Conservation (phyloP, 2,113 vertebrate genomes). For the Marcusenius ussheri region DNA sequence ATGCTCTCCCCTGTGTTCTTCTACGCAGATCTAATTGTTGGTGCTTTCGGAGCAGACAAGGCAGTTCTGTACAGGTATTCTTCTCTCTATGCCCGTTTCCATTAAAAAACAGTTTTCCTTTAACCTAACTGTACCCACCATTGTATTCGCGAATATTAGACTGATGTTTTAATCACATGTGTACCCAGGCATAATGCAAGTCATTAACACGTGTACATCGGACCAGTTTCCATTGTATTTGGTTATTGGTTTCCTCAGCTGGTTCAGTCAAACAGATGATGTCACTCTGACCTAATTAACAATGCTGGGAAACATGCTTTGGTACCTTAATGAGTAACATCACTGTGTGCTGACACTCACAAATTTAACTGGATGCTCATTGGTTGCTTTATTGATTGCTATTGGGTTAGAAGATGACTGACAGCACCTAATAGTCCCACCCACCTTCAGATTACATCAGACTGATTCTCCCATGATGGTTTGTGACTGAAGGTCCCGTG, state of each 20-base stretch:
- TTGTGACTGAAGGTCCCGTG: background rate
- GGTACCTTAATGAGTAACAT: background rate
- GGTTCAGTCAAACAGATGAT: background rate
- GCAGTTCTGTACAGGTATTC: conserved; percentile 86
- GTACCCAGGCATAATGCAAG: background rate
- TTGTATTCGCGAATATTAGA: background rate
- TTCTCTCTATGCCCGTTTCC: background rate
- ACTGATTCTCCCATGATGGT: background rate
- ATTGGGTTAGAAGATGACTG: background rate
- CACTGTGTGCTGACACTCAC: background rate
- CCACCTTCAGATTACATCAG: background rate
- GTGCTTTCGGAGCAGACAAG: conserved; percentile 88
- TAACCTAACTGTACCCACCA: background rate
- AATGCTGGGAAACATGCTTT: background rate
- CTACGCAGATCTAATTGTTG: conserved; percentile 80
- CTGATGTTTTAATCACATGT: background rate
- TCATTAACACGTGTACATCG: background rate
- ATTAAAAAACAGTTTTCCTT: background rate
- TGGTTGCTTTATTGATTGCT: background rate
- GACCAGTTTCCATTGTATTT: background rate
- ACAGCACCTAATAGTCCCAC: background rate
- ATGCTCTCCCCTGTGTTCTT: background rate
- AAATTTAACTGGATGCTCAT: background rate
- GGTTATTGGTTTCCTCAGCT: background rate
- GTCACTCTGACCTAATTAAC: background rate